Base-by-base conservation (phyloP, 1,140 invertebrate species). In the Sitobion miscanthi region DNA sequence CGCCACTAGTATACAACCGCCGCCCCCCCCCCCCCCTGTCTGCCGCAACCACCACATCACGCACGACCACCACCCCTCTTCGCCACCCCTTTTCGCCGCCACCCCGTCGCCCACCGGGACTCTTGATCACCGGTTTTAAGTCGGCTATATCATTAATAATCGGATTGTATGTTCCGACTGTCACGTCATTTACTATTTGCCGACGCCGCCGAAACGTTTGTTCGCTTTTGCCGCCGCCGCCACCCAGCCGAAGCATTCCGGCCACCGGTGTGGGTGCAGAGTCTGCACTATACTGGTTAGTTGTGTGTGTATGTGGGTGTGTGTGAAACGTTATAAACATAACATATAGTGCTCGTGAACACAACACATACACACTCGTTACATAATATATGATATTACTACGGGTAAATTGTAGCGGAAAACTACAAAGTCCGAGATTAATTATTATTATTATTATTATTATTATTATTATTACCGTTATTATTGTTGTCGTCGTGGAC, bases 61-160 rank as follows among this genome's bases (percentile, higher is more conserved):
- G n/a, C 30, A 21, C 89, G 45, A 42, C 57, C 21, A 42, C 57
- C 21, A 45, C 6, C 62, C 35, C 52, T 5, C 8, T 23, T 35
- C 8, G 4, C 8, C 9, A 62, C 35, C 20, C 35, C 23, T 0
- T 2, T 3, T 21, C 21, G 0, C 54, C 42, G 0, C 52, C 49
- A 5, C 38, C 21, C 62, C 5, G 14, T 23, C 30, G 14, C 2
- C 30, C 2, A 1, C 42, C 7, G 25, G 7, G 45, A 47, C 20
- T 35, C 90, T 52, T 92, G 69, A 91, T 92, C 90, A 82, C 69
- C 82, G 25, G 77, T 83, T 49, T 38, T 83, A 45, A 90, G 54
- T 90, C 89, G 21, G 23, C 49, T 30, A 42, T 57, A 57, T 89
- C 88, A 89, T 89, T 89, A 89, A 89, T 89, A 89, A 89, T 54